These are phyloP conservation scores for Temnothorax rugatulus DNA, from an alignment of 2,888 invertebrate genomes.

Conservation along the genomic window DNA sequence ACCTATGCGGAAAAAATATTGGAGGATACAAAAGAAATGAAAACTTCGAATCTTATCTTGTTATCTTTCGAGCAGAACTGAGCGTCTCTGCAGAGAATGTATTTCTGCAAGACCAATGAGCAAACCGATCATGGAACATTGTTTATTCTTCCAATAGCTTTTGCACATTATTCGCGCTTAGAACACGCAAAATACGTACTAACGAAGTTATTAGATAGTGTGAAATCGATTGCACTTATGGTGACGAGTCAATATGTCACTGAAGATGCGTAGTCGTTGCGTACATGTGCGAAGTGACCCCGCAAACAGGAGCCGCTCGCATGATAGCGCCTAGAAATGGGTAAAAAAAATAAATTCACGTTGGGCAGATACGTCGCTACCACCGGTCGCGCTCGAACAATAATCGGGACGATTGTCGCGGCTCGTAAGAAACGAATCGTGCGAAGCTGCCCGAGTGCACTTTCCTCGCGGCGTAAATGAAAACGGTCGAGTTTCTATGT, in stretches of 20 bases:
- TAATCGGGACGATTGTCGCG: slow-evolving; percentile 39
- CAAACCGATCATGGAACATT: not conserved
- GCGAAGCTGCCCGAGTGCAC: slow-evolving; percentile 17
- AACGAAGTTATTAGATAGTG: slow-evolving; percentile 15
- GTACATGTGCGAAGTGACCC: not conserved
- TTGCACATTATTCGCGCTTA: slow-evolving; percentile 16
- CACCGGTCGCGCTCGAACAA: slow-evolving; percentile 21
- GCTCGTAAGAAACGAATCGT: slow-evolving; percentile 22
- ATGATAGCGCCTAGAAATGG: not conserved
- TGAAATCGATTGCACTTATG: slow-evolving; percentile 23
- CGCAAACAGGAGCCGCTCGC: slow-evolving; percentile 27
- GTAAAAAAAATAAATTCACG: not conserved
- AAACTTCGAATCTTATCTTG: not conserved
- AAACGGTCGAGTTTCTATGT: slow-evolving; percentile 55
- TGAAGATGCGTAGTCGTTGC: slow-evolving; percentile 13
- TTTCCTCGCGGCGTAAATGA: slow-evolving; percentile 49
- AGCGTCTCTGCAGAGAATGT: not conserved
- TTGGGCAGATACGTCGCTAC: not conserved
- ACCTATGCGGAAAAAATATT: not conserved
- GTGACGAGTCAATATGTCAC: slow-evolving; percentile 32
- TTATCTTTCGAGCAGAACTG: not conserved
- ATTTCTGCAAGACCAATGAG: not conserved
- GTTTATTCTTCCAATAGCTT: slow-evolving; percentile 14
- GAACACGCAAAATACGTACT: slow-evolving; percentile 13
- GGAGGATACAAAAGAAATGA: too few species aligned